Conservation (phyloP, 2,797 vertebrate genomes). For the Dallia pectoralis region DNA sequence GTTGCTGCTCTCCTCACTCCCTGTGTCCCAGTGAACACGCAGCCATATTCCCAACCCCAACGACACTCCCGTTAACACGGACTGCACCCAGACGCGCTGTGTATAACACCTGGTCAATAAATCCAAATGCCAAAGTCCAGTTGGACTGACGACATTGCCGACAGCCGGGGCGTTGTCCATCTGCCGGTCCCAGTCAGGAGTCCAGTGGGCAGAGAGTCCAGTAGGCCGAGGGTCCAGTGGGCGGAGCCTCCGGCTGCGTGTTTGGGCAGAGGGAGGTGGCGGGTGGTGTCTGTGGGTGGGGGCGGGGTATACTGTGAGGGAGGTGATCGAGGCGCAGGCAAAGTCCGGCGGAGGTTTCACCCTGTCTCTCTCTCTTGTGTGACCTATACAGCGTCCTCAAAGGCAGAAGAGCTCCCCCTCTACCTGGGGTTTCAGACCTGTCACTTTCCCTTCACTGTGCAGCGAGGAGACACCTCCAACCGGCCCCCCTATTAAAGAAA, state of each 20-base stretch:
- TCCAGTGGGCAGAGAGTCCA: no score
- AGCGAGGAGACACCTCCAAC: constrained; percentile 57
- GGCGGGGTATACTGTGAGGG: constrained; percentile 5
- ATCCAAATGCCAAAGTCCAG: constrained; percentile 39
- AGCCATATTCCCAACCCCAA: constrained; percentile 49
- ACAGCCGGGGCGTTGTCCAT: constrained; percentile 23
- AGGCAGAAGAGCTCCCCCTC: constrained; percentile 63
- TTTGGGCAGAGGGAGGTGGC: constrained; percentile 7
- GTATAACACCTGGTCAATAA: constrained; percentile 35
- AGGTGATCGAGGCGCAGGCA: constrained; percentile 12
- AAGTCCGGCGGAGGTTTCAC: constrained; percentile 47
- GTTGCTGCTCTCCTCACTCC: constrained; percentile 10
- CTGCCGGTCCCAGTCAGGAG: constrained; percentile 1
- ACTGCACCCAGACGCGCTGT: constrained; percentile 42
- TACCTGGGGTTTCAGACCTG: constrained; percentile 67
- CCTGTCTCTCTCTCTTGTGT: constrained; percentile 52
- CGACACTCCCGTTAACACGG: constrained; percentile 39
- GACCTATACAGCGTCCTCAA: constrained; percentile 65
- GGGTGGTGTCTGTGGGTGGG: constrained; percentile 1
- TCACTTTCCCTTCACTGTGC: constrained; percentile 65
- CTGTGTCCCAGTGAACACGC: constrained; percentile 30
- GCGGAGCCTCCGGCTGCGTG: constrained; percentile 4
- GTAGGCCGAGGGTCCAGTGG: background rate
- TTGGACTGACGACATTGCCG: constrained; percentile 37
- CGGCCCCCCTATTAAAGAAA: constrained; percentile 62